Evolutionary conservation across 2,113 vertebrate species (phyloP).

Genomic region (Galeopterus variegatus): DNA sequence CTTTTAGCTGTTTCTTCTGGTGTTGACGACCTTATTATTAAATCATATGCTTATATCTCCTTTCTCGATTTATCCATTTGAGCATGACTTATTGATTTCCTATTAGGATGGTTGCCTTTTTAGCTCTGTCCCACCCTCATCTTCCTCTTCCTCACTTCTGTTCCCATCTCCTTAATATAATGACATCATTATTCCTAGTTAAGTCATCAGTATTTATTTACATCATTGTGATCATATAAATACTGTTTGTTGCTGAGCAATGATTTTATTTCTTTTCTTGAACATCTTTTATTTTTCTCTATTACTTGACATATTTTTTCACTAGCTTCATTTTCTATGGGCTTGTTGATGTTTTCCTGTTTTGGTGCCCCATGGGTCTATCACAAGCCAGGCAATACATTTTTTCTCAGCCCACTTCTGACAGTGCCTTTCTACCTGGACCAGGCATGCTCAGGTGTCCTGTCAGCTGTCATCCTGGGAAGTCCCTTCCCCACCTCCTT

Average conservation of each 20-base stretch:
- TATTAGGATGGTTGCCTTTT: neutral
- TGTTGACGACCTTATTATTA: neutral
- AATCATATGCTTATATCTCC: no score
- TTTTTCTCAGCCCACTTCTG: neutral
- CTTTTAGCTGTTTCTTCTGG: neutral
- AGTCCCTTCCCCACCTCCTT: no score
- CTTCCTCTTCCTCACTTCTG: neutral
- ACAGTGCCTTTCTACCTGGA: neutral
- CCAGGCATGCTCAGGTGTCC: neutral
- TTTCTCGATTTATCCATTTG: neutral
- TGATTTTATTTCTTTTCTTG: neutral
- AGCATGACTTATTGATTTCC: neutral
- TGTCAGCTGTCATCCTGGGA: neutral
- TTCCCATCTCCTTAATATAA: neutral
- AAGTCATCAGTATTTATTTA: neutral
- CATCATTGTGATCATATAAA: neutral
- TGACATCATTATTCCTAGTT: neutral
- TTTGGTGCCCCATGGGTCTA: neutral
- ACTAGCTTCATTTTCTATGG: neutral
- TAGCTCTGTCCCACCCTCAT: accelerated
- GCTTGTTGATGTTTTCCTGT: neutral
- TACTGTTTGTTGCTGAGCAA: neutral
- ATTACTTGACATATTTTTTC: neutral
- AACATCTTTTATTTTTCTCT: constrained; percentile 8
- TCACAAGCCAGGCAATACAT: neutral